Percentiles rank a stretch among this genome's conserved stretches.
Conservation (phyloP, 2,113 vertebrate genomes). For the Phrynosoma blainvillii region DNA sequence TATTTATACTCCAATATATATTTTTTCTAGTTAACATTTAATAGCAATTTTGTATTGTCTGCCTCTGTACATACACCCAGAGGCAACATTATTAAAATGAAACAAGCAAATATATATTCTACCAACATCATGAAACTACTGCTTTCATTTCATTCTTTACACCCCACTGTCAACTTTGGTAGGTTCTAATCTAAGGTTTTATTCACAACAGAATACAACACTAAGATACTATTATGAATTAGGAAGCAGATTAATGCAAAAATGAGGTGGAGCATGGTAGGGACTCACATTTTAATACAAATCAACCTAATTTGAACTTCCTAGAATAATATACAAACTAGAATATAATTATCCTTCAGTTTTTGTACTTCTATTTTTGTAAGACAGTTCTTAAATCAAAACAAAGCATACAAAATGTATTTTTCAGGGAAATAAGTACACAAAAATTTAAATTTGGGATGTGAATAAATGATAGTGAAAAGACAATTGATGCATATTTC, state of each 20-base stretch:
- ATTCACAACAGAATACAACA: background rate
- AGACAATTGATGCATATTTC: background rate
- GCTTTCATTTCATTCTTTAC: background rate
- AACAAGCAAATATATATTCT: conserved; percentile 44
- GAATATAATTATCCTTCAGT: background rate
- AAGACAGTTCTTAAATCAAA: background rate
- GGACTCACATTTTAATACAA: background rate
- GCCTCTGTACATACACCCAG: background rate
- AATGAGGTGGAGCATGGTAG: background rate
- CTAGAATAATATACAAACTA: background rate
- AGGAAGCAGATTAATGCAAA: background rate
- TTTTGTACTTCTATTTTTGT: background rate
- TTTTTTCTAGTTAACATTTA: conserved; percentile 28
- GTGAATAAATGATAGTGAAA: background rate
- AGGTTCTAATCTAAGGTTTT: conserved; percentile 11
- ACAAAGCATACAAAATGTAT: background rate
- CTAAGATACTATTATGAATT: background rate
- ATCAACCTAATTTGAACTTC: background rate
- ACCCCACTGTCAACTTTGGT: background rate
- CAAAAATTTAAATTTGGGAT: background rate
- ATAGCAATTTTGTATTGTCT: conserved; percentile 17
- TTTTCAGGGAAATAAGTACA: background rate
- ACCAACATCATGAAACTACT: background rate
- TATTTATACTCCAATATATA: background rate
- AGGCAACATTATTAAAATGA: conserved; percentile 21